Base-by-base conservation (phyloP, 2,888 invertebrate genomes). In the Acrobasis suavella region DNA sequence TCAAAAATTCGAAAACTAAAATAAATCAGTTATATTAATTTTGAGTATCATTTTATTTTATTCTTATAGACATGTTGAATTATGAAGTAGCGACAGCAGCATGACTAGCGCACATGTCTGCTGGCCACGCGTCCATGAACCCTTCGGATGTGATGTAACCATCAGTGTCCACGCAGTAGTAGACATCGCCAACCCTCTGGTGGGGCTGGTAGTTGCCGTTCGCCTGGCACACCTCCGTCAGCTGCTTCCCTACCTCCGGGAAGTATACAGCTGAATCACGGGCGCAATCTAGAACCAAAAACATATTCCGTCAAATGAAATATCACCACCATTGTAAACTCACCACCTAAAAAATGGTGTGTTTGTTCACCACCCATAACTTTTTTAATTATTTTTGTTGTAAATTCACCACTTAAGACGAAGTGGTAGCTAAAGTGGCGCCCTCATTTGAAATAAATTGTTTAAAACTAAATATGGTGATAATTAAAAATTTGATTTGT, bases 131-230 rank as follows among this genome's bases (percentile, higher is more conserved):
- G 8, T 71, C 67, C 62, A 74, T 58, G 65, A 85, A 69, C 17
- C 62, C 62, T 49, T 74, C 77, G 2, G 78, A 78, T 10, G 71
- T 78, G 12, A 78, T 75, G 75, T 93, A 95, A 1, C 95, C 95
- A 80, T 95, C 94, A 2, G 77, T 75, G 77, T 95, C 95, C 7
- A 95, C 93, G 74, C 95, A 95, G 82, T 93, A 94, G 72, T 80
- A 87, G 7, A 84, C 81, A 62, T 89, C 88, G 16, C 92, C 93
- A 46, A 89, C 88, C 65, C 86, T 87, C 81, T 95, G 95, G 66
- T 86, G 75, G n/a, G 85, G 74, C 38, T 85, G 79, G 78, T 95
- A 95, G 87, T 94, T 94, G 56, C 95, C 95, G 76, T 93, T 93
- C 16, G 83, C 86, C 15, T 72, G 70, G 75, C 95, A 95, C 15